Percentiles rank a stretch among this genome's conserved stretches.
phyloP scores from a whole-genome alignment of 92 coral and sea anemone genomes.

The Heteractis magnifica region DNA sequence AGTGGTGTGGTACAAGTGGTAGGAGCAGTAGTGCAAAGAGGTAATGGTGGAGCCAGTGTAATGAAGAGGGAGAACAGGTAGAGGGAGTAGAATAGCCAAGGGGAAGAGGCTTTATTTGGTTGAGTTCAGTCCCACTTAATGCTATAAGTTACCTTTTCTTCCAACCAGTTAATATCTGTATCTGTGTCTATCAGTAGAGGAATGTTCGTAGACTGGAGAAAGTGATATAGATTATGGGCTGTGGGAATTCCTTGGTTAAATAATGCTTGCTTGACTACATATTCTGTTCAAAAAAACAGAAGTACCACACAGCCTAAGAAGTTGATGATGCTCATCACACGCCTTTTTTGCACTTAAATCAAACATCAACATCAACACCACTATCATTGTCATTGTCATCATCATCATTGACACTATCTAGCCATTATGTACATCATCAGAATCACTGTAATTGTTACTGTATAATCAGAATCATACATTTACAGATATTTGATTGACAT shows the following conservation, averaged over 20 bases:
- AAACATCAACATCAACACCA: not conserved
- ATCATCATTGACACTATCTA: not conserved
- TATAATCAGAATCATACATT: too few relatives aligned
- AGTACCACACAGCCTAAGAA: not conserved
- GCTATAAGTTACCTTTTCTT: not conserved
- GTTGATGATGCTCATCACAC: not conserved
- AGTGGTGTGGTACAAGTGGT: too few relatives aligned
- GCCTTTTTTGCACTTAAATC: not conserved
- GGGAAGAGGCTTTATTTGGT: too few relatives aligned
- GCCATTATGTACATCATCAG: not conserved
- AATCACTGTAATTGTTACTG: not conserved
- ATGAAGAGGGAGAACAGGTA: too few relatives aligned
- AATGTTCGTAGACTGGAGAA: conserved; percentile 16
- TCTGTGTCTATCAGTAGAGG: conserved; percentile 21
- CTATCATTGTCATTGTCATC: not conserved
- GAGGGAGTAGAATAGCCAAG: too few relatives aligned
- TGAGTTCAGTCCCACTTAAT: too few relatives aligned
- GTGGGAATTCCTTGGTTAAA: conserved; percentile 52
- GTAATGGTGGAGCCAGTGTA: too few relatives aligned
- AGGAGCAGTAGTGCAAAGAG: too few relatives aligned
- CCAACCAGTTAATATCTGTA: conserved; percentile 11
- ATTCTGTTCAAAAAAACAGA: conserved; percentile 26
- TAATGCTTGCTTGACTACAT: conserved; percentile 45
- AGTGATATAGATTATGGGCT: conserved; percentile 45
- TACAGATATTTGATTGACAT: too few relatives aligned